Evolutionary conservation across 2,888 invertebrate genomes (phyloP), one percentile per base, ranked within the genome.

Genomic region (Acleris sparsana): DNA sequence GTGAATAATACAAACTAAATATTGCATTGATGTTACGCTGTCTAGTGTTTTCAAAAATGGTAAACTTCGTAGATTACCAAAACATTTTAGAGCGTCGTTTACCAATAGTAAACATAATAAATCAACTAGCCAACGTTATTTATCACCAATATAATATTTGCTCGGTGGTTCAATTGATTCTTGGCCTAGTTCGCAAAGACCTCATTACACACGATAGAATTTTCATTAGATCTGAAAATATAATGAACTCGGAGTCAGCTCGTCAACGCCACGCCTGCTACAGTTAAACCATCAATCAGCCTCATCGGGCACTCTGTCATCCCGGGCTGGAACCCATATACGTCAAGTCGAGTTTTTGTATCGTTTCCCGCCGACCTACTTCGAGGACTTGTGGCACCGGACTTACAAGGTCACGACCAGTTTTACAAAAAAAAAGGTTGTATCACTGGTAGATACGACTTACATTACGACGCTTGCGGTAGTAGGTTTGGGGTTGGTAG

Each of bases 281-380:
- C 89, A 86, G 89, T 89, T 88, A 88, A 76, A 71, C 85, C 76
- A 88, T 88, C 87, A 83, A 88, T 88, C 89, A 85, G 80, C 77
- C 77, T 79, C 78, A 76, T 76, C 73, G 78, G 81, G 73, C 71
- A 82, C 84, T 79, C 80, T 78, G 80, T 76, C 69, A 79, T 77
- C 70, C 59, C 64, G 63, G 65, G 68, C 74, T 63, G 73, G 61
- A 75, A 78, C 73, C 90, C 89, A 80, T 91, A 85, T 87, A 87
- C 71, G 89, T 81, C 77, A 71, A 79, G 80, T 76, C 85, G 69
- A 78, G 81, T 92, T 92, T 92, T 92, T 92, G 79, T 84, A 62
- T 75, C 80, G 74, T 82, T 87, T 87, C 84, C 87, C 88, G 84
- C 80, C 82, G 88, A 81, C 88, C 88, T 80, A 88, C 85, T 83